Evolutionary conservation across 2,113 vertebrate species (phyloP), one percentile per base, ranked within the genome.

Genomic region (Lipophrys pholis): DNA sequence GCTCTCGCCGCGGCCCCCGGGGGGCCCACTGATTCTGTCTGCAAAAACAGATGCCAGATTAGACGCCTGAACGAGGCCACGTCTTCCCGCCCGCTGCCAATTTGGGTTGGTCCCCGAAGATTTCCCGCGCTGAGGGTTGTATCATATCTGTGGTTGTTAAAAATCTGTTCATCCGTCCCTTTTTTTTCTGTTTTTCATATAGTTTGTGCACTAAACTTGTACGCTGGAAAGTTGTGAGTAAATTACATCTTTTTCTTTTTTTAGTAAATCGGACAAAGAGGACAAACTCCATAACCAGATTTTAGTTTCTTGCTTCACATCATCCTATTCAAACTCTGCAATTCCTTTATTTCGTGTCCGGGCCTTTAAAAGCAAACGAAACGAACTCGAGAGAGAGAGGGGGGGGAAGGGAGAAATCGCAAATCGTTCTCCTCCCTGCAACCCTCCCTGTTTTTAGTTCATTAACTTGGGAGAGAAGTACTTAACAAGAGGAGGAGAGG

Each of bases 41-140:
- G 87, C 84, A 90, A 88, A 90, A 88, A 89, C 89, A 90, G 86
- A 91, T 91, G 87, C 84, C 81, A 91, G 85, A 90, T 93, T 91
- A 93, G 69, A 81, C 81, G 69, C 74, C 85, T 84, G 85, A 87
- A 85, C 84, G 86, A 89, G 87, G 85, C 75, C 83, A 80, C 85
- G 67, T 84, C 82, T 77, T 73, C 81, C 21, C 39, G 74, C 77
- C 78, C 87, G 80, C 82, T 81, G 82, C 76, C 86, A 86, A 82
- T 84, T 89, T 89, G 67, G 54, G 69, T 58, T 39, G 48, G 69
- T 87, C 88, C 81, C 91, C 39, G 52, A 70, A 80, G 86, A 87
- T 58, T 88, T 38, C 70, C 67, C 78, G 16, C 11, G 69, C 82
- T 39, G 66, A 68, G 69, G 46, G 77, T 76, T 76, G 82, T 84